These are phyloP conservation scores for Cranoglanis bouderius DNA, from an alignment of 2,113 vertebrate species.

Conservation along the genomic window DNA sequence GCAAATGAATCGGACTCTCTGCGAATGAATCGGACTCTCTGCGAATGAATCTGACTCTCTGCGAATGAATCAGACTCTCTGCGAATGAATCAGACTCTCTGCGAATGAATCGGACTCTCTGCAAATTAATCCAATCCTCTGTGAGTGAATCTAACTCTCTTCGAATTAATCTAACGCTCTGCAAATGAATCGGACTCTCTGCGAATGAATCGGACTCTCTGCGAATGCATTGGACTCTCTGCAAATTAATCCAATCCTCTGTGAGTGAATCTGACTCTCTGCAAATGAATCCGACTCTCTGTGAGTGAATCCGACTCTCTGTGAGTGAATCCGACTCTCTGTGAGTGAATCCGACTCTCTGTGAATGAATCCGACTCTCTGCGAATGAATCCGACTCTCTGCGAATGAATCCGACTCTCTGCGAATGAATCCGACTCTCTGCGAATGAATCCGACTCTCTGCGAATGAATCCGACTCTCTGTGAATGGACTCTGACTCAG, in stretches of 20 bases:
- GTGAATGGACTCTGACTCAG: background rate
- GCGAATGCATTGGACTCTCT: too few relatives aligned
- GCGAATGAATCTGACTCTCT: background rate
- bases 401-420: background rate
- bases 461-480: background rate
- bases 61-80: too few relatives aligned
- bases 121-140: background rate
- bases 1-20: too few relatives aligned
- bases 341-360: background rate
- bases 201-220: background rate
- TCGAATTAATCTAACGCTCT: too few relatives aligned
- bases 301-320: background rate
- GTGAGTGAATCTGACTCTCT: too few relatives aligned
- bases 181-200: background rate
- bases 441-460: background rate
- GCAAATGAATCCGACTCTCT: background rate
- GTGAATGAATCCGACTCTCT: background rate
- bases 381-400: background rate
- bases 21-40: background rate
- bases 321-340: background rate
- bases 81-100: too few relatives aligned
- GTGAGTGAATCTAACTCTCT: too few relatives aligned
- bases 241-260: too few relatives aligned
- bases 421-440: too few relatives aligned
- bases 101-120: background rate